Evolutionary conservation across 2,797 vertebrate species (phyloP), one percentile per base, ranked within the genome.

Genomic region (Tympanoctomys barrerae): DNA sequence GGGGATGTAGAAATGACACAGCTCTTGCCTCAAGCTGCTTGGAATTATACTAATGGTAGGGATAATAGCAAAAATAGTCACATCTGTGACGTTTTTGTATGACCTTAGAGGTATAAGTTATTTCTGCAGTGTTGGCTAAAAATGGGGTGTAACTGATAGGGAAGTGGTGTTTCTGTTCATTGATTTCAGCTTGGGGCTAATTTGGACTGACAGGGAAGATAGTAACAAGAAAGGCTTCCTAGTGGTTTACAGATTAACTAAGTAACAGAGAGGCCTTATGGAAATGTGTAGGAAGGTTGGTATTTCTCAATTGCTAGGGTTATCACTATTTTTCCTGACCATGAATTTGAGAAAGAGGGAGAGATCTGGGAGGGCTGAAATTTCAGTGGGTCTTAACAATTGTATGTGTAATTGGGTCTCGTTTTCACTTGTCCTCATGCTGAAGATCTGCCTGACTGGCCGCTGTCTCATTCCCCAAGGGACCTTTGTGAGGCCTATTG

Each of bases 11-110:
- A 95, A 95, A 78, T 92, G 75, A 89, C 59, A 87, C 2, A 81
- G 64, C 46, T 91, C 86, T 96, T 92, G 82, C 90, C 80, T 96
- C 86, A 91, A 92, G 75, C 94, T 95, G 79, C 79, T 96, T 92
- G 61, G 33, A 96, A 31, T 95, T 95, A 89, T 81, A 94, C 66
- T 92, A 91, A 97, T 95, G 68, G 46, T 86, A 91, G 90, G 49
- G 59, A 86, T 95, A 96, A 94, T 80, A 91, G 59, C 68, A 96
- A 94, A 96, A 97, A 42, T 81, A 84, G 39, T 92, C n/a, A 14
- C 42, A 71, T 97, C 73, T 83, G 59, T 70, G 90, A 73, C 94
- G 75, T 80, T 89, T 90, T 92, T 94, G 7, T 96, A 86, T 36
- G 93, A 89, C 77, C 59, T 9, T 68, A 93, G 90, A 22, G 97